These are phyloP conservation scores for Dromas ardeola DNA, from an alignment of 2,113 vertebrate species.

Conservation along the genomic window DNA sequence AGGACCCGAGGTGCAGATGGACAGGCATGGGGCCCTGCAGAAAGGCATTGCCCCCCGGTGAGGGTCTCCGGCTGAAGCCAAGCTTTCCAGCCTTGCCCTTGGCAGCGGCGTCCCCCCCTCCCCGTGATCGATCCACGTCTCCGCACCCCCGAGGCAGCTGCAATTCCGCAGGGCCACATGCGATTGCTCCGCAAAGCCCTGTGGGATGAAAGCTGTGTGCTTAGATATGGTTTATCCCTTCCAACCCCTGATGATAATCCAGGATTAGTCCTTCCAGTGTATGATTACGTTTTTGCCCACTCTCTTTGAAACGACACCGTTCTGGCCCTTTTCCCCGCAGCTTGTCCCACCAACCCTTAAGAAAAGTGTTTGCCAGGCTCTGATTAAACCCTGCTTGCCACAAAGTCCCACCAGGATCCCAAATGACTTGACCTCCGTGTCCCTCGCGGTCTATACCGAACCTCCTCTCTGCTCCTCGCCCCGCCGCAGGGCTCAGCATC, in stretches of 20 bases:
- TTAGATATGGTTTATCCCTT: conserved; percentile 62
- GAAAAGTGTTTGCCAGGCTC: not conserved
- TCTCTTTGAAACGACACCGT: conserved; percentile 3
- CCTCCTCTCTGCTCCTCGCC: not conserved
- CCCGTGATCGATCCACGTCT: accelerated
- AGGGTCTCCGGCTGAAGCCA: not conserved
- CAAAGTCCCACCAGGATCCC: not conserved
- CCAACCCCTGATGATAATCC: conserved; percentile 58
- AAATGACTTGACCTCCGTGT: accelerated
- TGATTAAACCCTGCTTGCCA: not conserved
- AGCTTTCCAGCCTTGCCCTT: not conserved
- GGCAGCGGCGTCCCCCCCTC: not conserved
- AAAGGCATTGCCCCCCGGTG: accelerated
- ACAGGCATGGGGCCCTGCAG: not conserved
- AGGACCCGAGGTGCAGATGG: not conserved
- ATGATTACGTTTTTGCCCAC: conserved; percentile 47
- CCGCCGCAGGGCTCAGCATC: not conserved
- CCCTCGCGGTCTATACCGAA: accelerated
- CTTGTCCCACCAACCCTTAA: conserved; percentile 16
- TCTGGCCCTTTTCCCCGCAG: not conserved
- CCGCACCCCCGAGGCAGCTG: not conserved
- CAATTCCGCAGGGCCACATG: not conserved
- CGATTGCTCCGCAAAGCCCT: not conserved
- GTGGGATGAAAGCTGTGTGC: conserved; percentile 62
- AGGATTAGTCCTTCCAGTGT: conserved; percentile 39